Percentiles rank a stretch among this genome's conserved stretches.
Conservation (phyloP, 1,140 invertebrate genomes). For the Fopius arisanus region DNA sequence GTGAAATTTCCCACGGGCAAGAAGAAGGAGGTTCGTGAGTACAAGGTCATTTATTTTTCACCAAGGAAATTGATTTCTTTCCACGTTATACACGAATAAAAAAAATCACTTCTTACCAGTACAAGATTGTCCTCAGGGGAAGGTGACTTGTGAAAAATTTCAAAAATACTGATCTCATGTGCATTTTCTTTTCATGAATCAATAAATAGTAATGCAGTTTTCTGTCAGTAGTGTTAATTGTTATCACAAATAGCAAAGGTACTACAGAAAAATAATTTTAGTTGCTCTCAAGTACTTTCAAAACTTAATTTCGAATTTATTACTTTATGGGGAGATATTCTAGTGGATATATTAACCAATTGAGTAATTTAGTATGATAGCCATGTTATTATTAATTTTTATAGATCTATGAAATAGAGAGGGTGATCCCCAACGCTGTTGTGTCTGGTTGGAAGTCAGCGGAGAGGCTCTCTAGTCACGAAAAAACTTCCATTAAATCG, state of each 20-base stretch:
- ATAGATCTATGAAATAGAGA: conserved; percentile 53
- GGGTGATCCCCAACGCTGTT: conserved; percentile 51
- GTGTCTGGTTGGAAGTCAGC: conserved; percentile 46
- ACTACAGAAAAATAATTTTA: too few relatives aligned
- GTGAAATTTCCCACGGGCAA: conserved; percentile 39
- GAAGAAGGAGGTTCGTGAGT: conserved; percentile 50
- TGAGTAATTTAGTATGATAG: neutral
- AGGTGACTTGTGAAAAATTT: too few relatives aligned
- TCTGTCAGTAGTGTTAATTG: too few relatives aligned
- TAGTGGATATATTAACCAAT: neutral
- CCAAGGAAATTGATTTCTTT: neutral
- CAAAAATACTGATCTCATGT: too few relatives aligned
- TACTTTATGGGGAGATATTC: too few relatives aligned
- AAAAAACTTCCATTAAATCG: neutral
- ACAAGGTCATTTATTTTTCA: conserved; percentile 42
- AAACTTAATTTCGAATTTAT: too few relatives aligned
- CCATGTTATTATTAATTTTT: conserved; percentile 18
- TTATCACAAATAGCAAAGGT: too few relatives aligned
- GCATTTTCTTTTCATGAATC: too few relatives aligned
- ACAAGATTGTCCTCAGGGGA: too few relatives aligned
- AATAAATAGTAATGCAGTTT: too few relatives aligned
- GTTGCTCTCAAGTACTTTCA: too few relatives aligned
- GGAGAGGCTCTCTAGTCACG: conserved; percentile 26
- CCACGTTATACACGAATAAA: neutral
- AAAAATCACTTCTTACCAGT: neutral